phyloP scores from a whole-genome alignment of 2,797 vertebrate species.

The Dicrostonyx torquatus region DNA sequence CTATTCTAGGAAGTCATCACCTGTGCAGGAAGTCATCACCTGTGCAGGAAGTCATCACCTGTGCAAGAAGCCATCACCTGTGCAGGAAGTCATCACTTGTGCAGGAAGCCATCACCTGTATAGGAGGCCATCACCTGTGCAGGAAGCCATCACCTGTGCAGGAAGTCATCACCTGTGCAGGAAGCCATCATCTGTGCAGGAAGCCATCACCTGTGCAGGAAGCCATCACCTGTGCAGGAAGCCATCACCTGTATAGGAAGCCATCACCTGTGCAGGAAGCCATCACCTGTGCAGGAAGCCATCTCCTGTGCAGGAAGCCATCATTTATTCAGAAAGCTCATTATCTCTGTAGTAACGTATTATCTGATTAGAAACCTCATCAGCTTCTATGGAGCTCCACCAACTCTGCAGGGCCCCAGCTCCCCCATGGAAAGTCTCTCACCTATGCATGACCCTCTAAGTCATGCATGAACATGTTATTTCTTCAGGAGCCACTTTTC shows the following conservation, averaged over 20 bases:
- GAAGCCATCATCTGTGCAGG: fast-evolving
- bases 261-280: background rate
- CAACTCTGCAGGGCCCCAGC: background rate
- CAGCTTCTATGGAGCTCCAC: background rate
- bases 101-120: no score
- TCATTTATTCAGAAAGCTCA: background rate
- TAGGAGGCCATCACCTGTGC: no score
- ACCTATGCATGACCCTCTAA: background rate
- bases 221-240: fast-evolving
- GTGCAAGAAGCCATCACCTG: no score
- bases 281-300: no score
- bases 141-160: background rate
- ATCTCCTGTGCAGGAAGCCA: background rate
- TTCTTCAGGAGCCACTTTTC: background rate
- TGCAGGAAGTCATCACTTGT: no score
- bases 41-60: no score
- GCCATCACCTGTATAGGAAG: no score
- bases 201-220: background rate
- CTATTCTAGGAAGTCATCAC: no score
- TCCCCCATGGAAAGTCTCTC: background rate
- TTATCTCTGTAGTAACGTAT: background rate
- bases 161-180: background rate
- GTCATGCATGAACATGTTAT: background rate
- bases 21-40: no score
- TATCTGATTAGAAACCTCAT: background rate